Evolutionary conservation across 2,797 vertebrate species (phyloP), one percentile per base, ranked within the genome.

Genomic region (Hypotaenidia philippensis): DNA sequence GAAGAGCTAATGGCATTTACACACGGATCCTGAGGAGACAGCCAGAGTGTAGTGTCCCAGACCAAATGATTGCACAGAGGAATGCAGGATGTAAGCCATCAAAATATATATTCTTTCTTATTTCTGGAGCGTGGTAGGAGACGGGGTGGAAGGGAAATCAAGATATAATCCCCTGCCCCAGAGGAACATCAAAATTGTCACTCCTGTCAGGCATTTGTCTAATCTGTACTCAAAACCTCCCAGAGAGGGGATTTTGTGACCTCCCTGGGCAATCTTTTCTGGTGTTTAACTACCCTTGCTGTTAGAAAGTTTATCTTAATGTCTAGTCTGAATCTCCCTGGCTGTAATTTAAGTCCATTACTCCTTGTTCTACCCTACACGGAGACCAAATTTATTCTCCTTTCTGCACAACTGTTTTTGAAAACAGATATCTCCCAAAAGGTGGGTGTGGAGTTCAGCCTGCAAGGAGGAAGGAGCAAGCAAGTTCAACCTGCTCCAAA

Each of bases 171-270:
- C 82, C 8, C n/a, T 94, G 57, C 72, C 76, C 83, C 85, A 91
- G 64, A 95, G 90, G 93, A 95, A 74, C 66, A 79, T 90, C 87
- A 94, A 2, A 88, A 83, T 76, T 83, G 83, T 94, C 93, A 88
- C 31, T 94, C 6, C 41, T 90, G 87, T 86, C 90, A 93, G 38
- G 41, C 69, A 19, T 72, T 91, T 86, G 55, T 93, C 79, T 95
- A 69, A 93, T 83, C 72, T 69, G 50, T 40, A 18, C 80, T 78
- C 65, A 79, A 79, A 78, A 75, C 55, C 31, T 93, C 90, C 69
- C 79, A 1, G 3, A 59, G 47, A 27, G 36, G 69, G 91, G 80
- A 94, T 94, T 93, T 90, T 34, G 64, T 8, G 4, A 17, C 72
- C 26, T 94, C 69, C 50, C 85, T 88, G 79, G 75, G 79, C 82